Percentiles rank a stretch among this genome's conserved stretches.
Conservation (phyloP, 2,797 vertebrate genomes). For the Mionectes olivaceus region DNA sequence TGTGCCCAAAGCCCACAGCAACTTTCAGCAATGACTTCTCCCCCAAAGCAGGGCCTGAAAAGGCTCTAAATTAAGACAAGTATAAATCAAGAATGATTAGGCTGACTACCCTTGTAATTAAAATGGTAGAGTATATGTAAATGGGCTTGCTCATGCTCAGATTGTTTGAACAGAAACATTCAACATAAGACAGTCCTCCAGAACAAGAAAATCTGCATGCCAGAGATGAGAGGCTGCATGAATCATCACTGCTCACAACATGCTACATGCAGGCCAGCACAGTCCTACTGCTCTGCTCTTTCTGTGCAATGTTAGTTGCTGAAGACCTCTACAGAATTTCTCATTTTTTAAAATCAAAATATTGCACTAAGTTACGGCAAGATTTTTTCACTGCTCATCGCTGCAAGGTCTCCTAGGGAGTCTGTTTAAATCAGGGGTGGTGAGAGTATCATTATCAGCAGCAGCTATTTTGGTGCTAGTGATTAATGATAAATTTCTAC, state of each 20-base stretch:
- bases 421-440: fast-evolving
- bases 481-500: neutral
- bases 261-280: neutral
- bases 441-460: neutral
- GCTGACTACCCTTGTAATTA: conserved; percentile 30
- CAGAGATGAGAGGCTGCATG: neutral
- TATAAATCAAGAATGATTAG: neutral
- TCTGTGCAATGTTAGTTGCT: neutral
- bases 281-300: neutral
- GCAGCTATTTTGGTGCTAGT: neutral
- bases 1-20: neutral
- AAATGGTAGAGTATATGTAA: neutral
- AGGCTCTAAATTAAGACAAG: neutral
- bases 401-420: neutral
- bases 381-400: neutral
- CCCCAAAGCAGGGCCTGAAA: neutral
- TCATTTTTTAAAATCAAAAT: neutral
- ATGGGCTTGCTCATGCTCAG: neutral
- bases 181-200: neutral
- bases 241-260: neutral
- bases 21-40: neutral
- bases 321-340: neutral
- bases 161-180: neutral
- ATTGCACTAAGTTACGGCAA: neutral
- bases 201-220: conserved; percentile 56